Conservation (phyloP, 1,140 invertebrate genomes). For the Phortica variegata region DNA sequence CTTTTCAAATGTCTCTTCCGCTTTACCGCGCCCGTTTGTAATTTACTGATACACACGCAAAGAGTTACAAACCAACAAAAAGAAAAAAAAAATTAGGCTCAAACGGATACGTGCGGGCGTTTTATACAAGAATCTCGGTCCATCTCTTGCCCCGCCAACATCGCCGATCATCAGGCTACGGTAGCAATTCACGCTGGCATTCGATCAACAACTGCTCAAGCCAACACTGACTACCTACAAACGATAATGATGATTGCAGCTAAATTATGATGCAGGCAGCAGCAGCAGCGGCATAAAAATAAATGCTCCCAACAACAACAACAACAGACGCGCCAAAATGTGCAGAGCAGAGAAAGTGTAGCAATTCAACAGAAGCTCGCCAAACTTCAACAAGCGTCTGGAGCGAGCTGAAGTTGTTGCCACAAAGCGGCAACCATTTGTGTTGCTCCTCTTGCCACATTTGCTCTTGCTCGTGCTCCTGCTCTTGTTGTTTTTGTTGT, state of each 20-base stretch:
- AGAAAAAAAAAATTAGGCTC: constrained; percentile 23
- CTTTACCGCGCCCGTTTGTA: no score
- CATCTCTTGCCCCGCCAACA: neutral
- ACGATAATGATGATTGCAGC: constrained; percentile 57
- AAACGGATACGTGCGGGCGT: constrained; percentile 50
- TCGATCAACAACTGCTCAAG: constrained; percentile 4
- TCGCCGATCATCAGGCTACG: no score
- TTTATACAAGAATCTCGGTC: constrained; percentile 37
- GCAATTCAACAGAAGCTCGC: constrained; percentile 47
- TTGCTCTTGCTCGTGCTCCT: neutral
- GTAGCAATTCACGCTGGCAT: no score
- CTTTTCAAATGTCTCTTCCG: no score
- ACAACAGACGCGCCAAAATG: no score
- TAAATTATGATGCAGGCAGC: constrained; percentile 54
- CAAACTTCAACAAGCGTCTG: no score
- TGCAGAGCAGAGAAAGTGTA: constrained; percentile 43
- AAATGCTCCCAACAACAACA: no score
- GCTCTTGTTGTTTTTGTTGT: constrained; percentile 22
- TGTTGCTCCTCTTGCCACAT: no score
- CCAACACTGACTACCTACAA: constrained; percentile 23
- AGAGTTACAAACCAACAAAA: constrained; percentile 3
- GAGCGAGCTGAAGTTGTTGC: no score
- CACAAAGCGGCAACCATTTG: no score
- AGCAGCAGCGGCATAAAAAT: constrained; percentile 2
- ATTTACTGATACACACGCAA: neutral